Evolutionary conservation across 2,888 invertebrate genomes (phyloP).

Genomic region (Pedicia rivosa): DNA sequence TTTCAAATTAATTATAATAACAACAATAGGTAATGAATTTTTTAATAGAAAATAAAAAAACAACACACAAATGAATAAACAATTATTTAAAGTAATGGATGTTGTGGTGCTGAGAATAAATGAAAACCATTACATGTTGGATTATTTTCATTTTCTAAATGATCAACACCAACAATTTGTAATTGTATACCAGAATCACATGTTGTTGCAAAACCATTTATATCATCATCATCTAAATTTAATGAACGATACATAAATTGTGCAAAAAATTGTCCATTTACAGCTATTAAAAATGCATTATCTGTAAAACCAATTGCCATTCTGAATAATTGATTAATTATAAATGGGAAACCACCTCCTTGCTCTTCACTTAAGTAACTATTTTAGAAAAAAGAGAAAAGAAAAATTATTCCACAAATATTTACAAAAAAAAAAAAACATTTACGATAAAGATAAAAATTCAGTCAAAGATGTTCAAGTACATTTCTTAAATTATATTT

Average conservation of each 20-base stretch:
- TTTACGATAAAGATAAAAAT: too few relatives aligned
- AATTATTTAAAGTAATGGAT: constrained; percentile 1
- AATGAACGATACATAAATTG: constrained; percentile 23
- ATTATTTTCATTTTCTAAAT: constrained; percentile 25
- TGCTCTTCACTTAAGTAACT: constrained; percentile 28
- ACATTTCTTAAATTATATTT: too few relatives aligned
- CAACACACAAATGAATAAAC: too few relatives aligned
- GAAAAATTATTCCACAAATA: too few relatives aligned
- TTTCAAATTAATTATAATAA: too few relatives aligned
- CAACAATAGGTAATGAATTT: too few relatives aligned
- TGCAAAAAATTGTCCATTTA: constrained; percentile 26
- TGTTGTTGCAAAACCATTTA: constrained; percentile 27
- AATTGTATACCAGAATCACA: constrained; percentile 23
- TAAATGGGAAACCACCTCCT: constrained; percentile 27
- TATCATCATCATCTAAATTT: constrained; percentile 21
- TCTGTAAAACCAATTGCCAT: constrained; percentile 28
- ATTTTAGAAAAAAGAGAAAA: too few relatives aligned
- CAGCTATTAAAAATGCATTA: constrained; percentile 25
- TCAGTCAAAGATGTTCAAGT: too few relatives aligned
- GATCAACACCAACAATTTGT: constrained; percentile 27
- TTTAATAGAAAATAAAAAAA: too few relatives aligned
- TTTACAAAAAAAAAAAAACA: too few relatives aligned
- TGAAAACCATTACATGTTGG: constrained; percentile 25
- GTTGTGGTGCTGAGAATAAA: constrained; percentile 18
- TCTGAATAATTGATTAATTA: constrained; percentile 28